A percentile compares a stretch with the other conserved stretches of the same genome.
phyloP scores from a whole-genome alignment of 2,888 invertebrate genomes.

The Muscina levida region DNA sequence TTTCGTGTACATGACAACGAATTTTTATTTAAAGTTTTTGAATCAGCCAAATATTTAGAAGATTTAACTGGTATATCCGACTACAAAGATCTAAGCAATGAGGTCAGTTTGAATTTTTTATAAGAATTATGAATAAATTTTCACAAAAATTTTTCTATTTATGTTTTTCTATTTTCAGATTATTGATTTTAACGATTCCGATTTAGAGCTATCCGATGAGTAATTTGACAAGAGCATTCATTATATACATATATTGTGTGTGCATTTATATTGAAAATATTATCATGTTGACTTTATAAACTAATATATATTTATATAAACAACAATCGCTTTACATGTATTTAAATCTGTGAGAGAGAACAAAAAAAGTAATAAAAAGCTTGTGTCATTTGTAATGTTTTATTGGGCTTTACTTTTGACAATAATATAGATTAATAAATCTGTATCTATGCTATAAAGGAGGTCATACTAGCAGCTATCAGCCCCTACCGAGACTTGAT shows the following conservation, averaged over 20 bases:
- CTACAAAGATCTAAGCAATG: constrained; percentile 83
- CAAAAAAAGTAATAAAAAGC: too few relatives aligned
- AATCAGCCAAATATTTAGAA: constrained; percentile 90
- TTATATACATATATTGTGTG: too few relatives aligned
- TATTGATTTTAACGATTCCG: constrained; percentile 77
- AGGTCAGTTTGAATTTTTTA: constrained; percentile 78
- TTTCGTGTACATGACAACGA: constrained; percentile 83
- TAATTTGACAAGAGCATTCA: constrained; percentile 60
- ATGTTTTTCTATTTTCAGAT: constrained; percentile 71
- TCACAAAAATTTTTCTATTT: neutral
- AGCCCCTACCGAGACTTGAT: too few relatives aligned
- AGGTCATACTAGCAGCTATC: too few relatives aligned
- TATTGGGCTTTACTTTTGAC: too few relatives aligned
- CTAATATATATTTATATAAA: constrained; percentile 12
- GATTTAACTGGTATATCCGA: constrained; percentile 90
- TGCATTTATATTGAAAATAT: constrained; percentile 51
- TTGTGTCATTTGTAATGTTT: too few relatives aligned
- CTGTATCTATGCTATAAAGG: too few relatives aligned
- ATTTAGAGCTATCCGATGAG: constrained; percentile 75
- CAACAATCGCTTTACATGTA: constrained; percentile 41
- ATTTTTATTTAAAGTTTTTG: constrained; percentile 90
- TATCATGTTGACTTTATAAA: too few relatives aligned
- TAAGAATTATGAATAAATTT: neutral
- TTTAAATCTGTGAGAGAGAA: constrained; percentile 17
- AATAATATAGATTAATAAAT: too few relatives aligned